Percentiles rank a stretch among this genome's conserved stretches.
Conservation (phyloP, 2,888 invertebrate species). For the Diadegma fenestrale region DNA sequence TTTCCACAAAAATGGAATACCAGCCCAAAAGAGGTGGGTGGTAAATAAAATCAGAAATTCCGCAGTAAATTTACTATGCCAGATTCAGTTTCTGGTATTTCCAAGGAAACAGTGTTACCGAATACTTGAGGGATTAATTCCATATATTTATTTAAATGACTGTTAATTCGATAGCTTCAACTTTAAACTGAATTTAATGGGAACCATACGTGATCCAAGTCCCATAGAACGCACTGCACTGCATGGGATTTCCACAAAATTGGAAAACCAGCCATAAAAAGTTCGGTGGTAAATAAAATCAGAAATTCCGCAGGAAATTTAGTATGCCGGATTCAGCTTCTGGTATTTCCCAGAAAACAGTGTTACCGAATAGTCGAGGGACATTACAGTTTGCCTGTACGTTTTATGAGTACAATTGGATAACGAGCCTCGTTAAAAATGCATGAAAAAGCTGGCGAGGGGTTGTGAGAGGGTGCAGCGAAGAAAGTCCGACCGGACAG, state of each 20-base stretch:
- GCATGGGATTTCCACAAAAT: background rate
- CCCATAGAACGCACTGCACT: background rate
- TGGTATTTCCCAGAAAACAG: background rate
- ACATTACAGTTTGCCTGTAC: background rate
- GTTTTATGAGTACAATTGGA: background rate
- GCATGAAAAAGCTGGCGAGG: background rate
- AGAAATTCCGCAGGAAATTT: background rate
- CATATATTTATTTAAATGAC: too few species aligned
- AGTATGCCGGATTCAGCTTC: background rate
- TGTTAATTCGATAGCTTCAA: too few species aligned
- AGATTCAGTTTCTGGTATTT: background rate
- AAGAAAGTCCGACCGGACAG: background rate
- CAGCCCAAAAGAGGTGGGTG: background rate
- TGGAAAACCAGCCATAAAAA: background rate
- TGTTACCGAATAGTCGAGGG: background rate
- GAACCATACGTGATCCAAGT: background rate
- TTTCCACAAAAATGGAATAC: background rate
- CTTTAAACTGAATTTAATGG: too few species aligned
- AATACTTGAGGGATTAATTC: too few species aligned
- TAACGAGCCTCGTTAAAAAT: background rate
- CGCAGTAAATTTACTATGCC: background rate
- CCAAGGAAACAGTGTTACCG: too few species aligned
- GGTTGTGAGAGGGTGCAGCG: background rate
- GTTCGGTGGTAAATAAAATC: background rate
- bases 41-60: background rate